Percentiles rank a stretch among this genome's conserved stretches.
phyloP scores from a whole-genome alignment of 2,888 invertebrate genomes.

The Hybos culiciformis region DNA sequence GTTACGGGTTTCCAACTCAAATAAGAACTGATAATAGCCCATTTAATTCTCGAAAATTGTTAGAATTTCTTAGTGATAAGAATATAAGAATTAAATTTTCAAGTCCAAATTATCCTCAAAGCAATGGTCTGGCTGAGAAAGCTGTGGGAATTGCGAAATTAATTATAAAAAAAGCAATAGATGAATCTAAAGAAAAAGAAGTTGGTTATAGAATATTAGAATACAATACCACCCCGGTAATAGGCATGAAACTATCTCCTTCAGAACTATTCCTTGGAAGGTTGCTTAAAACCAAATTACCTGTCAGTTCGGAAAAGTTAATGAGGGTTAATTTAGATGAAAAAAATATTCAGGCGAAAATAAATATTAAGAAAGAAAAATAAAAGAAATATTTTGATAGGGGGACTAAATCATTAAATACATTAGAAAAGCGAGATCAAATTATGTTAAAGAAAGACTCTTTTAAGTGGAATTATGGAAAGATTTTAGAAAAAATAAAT shows the following conservation, averaged over 20 bases:
- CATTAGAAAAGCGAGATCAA: not conserved
- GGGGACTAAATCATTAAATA: not conserved
- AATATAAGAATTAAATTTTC: constrained; percentile 13
- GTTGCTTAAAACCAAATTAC: constrained; percentile 5
- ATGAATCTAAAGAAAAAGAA: constrained; percentile 5
- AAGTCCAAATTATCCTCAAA: constrained; percentile 17
- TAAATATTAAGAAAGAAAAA: not conserved
- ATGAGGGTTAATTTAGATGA: constrained; percentile 2
- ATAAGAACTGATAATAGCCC: constrained; percentile 16
- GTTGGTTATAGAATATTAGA: constrained; percentile 9
- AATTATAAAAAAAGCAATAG: constrained; percentile 11
- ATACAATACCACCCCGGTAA: constrained; percentile 11
- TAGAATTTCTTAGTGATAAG: constrained; percentile 16
- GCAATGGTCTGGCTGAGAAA: constrained; percentile 15
- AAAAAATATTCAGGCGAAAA: not conserved
- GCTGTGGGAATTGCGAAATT: constrained; percentile 7
- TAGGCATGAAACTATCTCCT: constrained; percentile 10
- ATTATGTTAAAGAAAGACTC: constrained; percentile 9
- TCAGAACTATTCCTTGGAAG: constrained; percentile 7
- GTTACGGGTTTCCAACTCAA: constrained; percentile 15
- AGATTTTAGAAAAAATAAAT: constrained; percentile 8
- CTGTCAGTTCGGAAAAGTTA: constrained; percentile 1
- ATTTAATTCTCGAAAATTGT: constrained; percentile 16
- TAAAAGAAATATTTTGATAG: constrained; percentile 6
- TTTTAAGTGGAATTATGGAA: constrained; percentile 9